Conservation (phyloP, 1,140 invertebrate genomes). For the Pseudomyrmex flavicornis region DNA sequence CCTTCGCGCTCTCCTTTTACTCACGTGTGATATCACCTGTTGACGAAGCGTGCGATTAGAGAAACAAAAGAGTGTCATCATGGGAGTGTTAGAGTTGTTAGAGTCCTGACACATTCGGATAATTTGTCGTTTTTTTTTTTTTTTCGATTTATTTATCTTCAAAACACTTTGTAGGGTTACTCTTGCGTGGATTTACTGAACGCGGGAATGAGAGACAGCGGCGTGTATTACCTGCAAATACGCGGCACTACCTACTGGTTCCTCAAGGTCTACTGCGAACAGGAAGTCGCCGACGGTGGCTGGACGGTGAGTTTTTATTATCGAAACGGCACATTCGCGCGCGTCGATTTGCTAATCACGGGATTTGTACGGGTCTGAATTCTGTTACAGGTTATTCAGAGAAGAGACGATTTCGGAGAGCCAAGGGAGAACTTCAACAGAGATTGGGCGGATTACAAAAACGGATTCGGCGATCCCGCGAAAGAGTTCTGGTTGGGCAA, state of each 20-base stretch:
- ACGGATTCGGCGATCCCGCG: conserved; percentile 96
- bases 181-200: conserved; percentile 94
- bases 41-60: not conserved
- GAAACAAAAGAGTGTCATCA: not conserved
- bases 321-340: not conserved
- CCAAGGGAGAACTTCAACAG: conserved; percentile 96
- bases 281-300: conserved; percentile 95
- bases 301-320: conserved; percentile 93
- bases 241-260: conserved; percentile 96
- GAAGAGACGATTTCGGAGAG: conserved; percentile 94
- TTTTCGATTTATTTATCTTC: not conserved
- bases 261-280: conserved; percentile 96
- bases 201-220: conserved; percentile 93
- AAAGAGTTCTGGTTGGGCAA: conserved; percentile 97
- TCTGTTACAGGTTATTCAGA: conserved; percentile 92
- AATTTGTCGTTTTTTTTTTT: too few relatives aligned
- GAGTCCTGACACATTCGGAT: too few relatives aligned
- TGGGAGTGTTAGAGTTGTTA: too few relatives aligned
- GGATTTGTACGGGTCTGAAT: not conserved
- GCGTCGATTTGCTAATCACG: too few relatives aligned
- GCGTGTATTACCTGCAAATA: conserved; percentile 95
- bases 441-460: conserved; percentile 98
- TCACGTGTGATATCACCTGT: too few relatives aligned
- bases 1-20: not conserved
- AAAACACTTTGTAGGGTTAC: conserved; percentile 87